These are phyloP conservation scores for Ligdia adustata DNA, from an alignment of 2,888 invertebrate genomes.

Conservation along the genomic window DNA sequence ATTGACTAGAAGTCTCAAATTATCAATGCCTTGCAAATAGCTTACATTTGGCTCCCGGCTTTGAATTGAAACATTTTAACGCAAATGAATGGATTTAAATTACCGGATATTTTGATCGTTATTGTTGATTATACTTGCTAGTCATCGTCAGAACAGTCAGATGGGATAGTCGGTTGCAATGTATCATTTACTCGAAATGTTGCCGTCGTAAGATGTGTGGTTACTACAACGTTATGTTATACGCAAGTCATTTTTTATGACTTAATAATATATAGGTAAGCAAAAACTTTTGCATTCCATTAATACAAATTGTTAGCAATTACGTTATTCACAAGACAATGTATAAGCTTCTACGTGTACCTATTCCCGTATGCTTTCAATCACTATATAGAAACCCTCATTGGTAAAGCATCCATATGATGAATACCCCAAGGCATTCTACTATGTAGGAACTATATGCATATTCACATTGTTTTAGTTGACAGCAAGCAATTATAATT, in stretches of 20 bases:
- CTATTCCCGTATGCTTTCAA: neutral
- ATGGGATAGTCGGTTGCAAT: neutral
- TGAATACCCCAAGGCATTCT: no score
- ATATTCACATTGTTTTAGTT: conserved; percentile 42
- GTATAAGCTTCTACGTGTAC: neutral
- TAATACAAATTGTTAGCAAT: conserved; percentile 39
- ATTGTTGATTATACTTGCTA: conserved; percentile 12
- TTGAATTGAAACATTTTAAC: conserved; percentile 10
- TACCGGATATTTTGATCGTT: conserved; percentile 17
- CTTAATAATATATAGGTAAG: conserved; percentile 16
- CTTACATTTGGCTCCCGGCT: conserved; percentile 1
- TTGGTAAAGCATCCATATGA: conserved; percentile 16
- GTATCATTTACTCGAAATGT: conserved; percentile 1
- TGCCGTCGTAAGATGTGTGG: conserved; percentile 38
- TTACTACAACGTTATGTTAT: conserved; percentile 37
- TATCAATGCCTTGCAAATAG: no score
- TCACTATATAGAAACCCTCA: neutral
- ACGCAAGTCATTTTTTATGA: no score
- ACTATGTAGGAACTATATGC: conserved; percentile 1
- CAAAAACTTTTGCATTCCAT: conserved; percentile 38
- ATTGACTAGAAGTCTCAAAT: conserved; percentile 10
- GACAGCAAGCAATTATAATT: conserved; percentile 55
- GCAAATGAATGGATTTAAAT: conserved; percentile 10
- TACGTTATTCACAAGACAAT: conserved; percentile 17
- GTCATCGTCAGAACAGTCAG: conserved; percentile 14